These are phyloP conservation scores for Platysteira castanea DNA, from an alignment of 2,113 vertebrate genomes.

Conservation along the genomic window DNA sequence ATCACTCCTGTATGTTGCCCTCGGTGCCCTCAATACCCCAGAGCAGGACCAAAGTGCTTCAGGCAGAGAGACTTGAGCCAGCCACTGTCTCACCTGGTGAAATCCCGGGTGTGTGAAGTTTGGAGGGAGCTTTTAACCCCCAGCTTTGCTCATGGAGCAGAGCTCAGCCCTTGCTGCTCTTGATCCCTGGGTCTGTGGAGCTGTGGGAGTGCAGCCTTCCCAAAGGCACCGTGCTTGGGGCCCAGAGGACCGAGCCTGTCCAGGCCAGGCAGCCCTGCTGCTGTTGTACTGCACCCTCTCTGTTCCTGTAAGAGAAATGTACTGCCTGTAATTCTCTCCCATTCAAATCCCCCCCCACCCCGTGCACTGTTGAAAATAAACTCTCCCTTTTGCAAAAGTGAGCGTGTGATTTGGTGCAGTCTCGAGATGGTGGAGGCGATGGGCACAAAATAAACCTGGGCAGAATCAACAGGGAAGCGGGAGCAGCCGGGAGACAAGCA, in stretches of 20 bases:
- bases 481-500: not conserved
- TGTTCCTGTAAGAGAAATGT: slow-evolving; percentile 10
- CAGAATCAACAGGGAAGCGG: not conserved
- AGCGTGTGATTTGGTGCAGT: slow-evolving; percentile 26
- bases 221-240: fast-evolving
- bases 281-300: not conserved
- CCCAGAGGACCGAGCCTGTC: not conserved
- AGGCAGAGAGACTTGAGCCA: not conserved
- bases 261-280: not conserved
- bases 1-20: not conserved
- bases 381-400: slow-evolving; percentile 18
- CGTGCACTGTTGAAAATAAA: slow-evolving; percentile 39
- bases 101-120: not conserved
- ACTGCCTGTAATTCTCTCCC: not conserved
- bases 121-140: not conserved
- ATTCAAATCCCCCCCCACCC: not conserved
- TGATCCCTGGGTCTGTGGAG: not conserved
- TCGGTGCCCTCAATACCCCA: not conserved
- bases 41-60: not conserved
- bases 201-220: not conserved
- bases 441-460: not conserved
- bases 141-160: not conserved
- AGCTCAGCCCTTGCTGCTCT: not conserved
- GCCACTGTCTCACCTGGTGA: not conserved
- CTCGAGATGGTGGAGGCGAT: not conserved